Conservation (phyloP, 1,140 invertebrate genomes). For the Orchesella cincta region DNA sequence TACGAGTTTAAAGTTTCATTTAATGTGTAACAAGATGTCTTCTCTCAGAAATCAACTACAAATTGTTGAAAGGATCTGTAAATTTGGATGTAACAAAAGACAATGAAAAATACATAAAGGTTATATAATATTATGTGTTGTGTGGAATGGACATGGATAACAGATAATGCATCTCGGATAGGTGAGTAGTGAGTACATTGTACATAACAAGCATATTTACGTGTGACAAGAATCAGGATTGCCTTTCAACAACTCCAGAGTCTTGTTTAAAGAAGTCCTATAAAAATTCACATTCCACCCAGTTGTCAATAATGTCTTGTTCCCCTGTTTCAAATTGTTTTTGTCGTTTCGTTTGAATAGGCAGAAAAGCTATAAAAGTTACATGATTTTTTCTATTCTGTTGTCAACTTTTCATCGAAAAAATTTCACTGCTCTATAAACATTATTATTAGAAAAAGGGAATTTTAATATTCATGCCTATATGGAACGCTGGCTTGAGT, state of each 20-base stretch:
- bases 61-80: neutral
- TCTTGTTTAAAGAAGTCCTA: neutral
- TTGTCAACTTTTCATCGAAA: slow-evolving; percentile 16
- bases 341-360: neutral
- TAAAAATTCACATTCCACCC: neutral
- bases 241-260: neutral
- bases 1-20: neutral
- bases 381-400: neutral
- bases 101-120: neutral
- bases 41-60: neutral
- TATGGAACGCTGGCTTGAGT: too few species aligned
- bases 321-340: neutral
- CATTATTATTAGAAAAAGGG: neutral
- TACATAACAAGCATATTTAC: neutral
- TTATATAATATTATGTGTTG: neutral
- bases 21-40: neutral
- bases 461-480: too few species aligned
- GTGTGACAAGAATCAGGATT: neutral
- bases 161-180: too few species aligned
- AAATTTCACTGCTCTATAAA: neutral
- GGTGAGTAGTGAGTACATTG: neutral
- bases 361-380: neutral
- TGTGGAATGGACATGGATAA: neutral
- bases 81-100: neutral
- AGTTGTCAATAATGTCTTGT: neutral